These are phyloP conservation scores for Phalacrocorax aristotelis DNA, from an alignment of 2,113 vertebrate species.

Conservation along the genomic window DNA sequence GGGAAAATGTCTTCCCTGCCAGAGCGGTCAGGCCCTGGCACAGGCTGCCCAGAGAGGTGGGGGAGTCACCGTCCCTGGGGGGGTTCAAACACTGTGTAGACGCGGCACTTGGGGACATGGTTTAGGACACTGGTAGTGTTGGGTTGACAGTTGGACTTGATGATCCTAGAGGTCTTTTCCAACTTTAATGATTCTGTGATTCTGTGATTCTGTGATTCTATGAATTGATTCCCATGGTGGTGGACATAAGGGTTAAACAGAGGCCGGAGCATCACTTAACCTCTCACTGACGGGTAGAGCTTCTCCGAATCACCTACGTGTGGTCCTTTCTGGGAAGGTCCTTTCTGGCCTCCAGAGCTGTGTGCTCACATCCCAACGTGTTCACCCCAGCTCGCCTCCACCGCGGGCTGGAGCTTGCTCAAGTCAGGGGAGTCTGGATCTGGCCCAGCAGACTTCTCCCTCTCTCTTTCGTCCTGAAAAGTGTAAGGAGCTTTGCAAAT, in stretches of 20 bases:
- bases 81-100: no score
- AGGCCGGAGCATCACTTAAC: background rate
- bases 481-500: background rate
- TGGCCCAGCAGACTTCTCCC: background rate
- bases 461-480: background rate
- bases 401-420: background rate
- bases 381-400: background rate
- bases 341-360: background rate
- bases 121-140: no score
- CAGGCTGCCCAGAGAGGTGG: no score
- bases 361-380: accelerated
- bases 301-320: background rate
- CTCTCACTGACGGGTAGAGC: background rate
- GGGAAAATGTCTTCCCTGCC: no score
- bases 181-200: no score
- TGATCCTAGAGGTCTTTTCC: no score
- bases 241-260: background rate
- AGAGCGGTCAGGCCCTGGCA: no score
- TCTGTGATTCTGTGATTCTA: no score
- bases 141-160: no score
- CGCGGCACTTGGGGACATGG: no score
- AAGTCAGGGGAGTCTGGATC: accelerated
- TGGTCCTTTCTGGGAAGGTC: background rate
- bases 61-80: no score
- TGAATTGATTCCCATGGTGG: background rate